Evolutionary conservation across 2,888 invertebrate genomes (phyloP).

Genomic region (Polietes domitor): DNA sequence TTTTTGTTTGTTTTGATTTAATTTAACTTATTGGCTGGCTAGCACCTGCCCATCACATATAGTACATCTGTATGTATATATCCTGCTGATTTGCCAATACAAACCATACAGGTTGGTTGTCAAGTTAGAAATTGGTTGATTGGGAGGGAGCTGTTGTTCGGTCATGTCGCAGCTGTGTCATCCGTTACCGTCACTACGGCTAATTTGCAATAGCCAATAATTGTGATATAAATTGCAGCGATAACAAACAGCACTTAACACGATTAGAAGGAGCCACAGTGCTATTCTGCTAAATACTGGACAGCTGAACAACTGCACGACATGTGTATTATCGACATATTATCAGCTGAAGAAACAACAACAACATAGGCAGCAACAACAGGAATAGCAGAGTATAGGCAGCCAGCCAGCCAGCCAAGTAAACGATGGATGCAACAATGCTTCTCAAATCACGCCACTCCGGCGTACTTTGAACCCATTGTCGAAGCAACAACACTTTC

Average conservation of each 20-base stretch:
- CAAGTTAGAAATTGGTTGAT: no score
- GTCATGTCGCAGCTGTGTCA: neutral
- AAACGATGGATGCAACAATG: conserved; percentile 19
- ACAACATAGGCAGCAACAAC: neutral
- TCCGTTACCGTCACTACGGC: neutral
- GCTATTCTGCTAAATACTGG: neutral
- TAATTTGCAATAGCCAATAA: neutral
- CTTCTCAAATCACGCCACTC: conserved; percentile 68
- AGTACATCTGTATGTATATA: no score
- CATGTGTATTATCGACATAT: neutral
- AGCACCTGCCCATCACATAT: no score
- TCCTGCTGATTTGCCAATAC: no score
- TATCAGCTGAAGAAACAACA: neutral
- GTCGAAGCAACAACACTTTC: conserved; percentile 37
- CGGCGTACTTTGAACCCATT: conserved; percentile 67
- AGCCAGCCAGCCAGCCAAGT: neutral
- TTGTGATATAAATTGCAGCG: neutral
- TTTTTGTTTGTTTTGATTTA: no score
- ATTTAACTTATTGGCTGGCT: no score
- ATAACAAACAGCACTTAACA: neutral
- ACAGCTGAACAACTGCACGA: neutral
- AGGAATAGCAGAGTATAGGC: neutral
- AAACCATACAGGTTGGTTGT: no score
- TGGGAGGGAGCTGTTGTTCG: no score
- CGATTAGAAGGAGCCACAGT: neutral